phyloP scores from a whole-genome alignment of 2,113 vertebrate species.

The Paradisaea rubra region DNA sequence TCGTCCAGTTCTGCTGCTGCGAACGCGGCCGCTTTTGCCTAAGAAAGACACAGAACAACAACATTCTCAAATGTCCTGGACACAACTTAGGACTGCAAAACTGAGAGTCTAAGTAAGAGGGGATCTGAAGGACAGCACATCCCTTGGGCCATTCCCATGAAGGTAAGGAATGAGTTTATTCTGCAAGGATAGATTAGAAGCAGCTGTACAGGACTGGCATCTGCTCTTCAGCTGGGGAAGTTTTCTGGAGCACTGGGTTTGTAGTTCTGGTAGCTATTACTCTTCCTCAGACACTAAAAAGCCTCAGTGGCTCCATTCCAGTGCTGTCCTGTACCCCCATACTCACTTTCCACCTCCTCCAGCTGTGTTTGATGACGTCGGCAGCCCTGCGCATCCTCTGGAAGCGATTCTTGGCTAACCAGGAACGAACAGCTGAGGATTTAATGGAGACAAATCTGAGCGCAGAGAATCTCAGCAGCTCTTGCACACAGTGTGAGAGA shows the following conservation, averaged over 20 bases:
- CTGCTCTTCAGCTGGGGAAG: background rate
- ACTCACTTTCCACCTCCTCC: conserved; percentile 89
- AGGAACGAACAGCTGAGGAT: conserved; percentile 79
- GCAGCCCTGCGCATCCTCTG: conserved; percentile 76
- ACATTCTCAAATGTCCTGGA: background rate
- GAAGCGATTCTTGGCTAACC: conserved; percentile 80
- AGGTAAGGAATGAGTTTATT: background rate
- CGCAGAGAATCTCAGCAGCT: background rate
- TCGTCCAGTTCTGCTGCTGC: conserved; percentile 86
- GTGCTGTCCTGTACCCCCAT: background rate
- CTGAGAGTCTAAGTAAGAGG: background rate
- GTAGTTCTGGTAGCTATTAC: background rate
- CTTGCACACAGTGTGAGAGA: background rate
- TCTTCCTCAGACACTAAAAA: background rate
- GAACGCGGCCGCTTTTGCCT: conserved; percentile 75
- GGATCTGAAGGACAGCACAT: background rate
- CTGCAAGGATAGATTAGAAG: background rate
- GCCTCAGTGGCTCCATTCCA: background rate
- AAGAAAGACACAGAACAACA: background rate
- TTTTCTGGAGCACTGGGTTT: background rate
- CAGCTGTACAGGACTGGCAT: background rate
- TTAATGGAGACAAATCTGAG: background rate
- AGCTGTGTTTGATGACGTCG: conserved; percentile 71
- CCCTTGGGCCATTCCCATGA: background rate
- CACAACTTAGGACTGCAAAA: background rate